Conservation (phyloP, 2,797 vertebrate species). For the Sylvia borin region DNA sequence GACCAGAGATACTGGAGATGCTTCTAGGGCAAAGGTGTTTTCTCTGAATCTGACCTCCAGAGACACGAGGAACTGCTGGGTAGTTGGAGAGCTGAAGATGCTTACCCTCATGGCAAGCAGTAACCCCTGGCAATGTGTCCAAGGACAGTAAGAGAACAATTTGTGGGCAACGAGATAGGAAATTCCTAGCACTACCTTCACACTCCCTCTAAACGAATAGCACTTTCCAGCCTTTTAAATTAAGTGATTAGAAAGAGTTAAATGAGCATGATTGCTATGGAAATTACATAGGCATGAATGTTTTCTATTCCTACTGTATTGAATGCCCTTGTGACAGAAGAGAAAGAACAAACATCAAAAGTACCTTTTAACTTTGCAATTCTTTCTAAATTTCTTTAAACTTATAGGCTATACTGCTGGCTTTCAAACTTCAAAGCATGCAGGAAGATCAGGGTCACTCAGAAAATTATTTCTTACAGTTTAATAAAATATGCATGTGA, state of each 20-base stretch:
- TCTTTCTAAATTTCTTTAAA: slow-evolving; percentile 85
- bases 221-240: slow-evolving; percentile 21
- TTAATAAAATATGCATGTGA: slow-evolving; percentile 83
- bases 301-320: slow-evolving; percentile 71
- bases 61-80: neutral
- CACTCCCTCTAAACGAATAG: neutral
- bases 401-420: slow-evolving; percentile 81
- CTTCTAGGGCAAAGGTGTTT: neutral
- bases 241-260: slow-evolving; percentile 73
- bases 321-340: slow-evolving; percentile 80
- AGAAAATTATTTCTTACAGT: slow-evolving; percentile 78
- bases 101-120: neutral
- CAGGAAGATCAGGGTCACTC: slow-evolving; percentile 77
- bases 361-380: slow-evolving; percentile 83
- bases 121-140: neutral
- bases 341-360: slow-evolving; percentile 85
- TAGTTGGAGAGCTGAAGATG: neutral
- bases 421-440: slow-evolving; percentile 81
- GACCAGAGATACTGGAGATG: neutral
- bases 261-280: slow-evolving; percentile 67
- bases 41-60: neutral
- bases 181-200: neutral
- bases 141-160: neutral
- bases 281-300: slow-evolving; percentile 74
- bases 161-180: neutral